A percentile compares a stretch with the other conserved stretches of the same genome.
Evolutionary conservation across 2,797 vertebrate species (phyloP).

Genomic region (Pristis pectinata): DNA sequence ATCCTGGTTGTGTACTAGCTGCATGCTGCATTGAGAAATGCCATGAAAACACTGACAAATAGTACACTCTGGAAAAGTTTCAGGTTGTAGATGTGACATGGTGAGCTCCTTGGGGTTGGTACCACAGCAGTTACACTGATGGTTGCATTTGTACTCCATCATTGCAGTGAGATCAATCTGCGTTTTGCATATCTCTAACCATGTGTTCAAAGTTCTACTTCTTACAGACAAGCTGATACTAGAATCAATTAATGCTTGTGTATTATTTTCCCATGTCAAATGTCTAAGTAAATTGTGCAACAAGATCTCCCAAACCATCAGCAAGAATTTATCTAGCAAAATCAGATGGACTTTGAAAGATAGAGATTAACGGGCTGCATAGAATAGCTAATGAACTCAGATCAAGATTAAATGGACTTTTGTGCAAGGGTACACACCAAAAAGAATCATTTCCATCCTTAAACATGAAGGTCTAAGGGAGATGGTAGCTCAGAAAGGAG

Average conservation of each 20-base stretch:
- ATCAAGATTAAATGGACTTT: slow-evolving; percentile 20
- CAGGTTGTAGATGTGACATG: background rate
- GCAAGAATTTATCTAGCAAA: background rate
- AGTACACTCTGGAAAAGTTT: background rate
- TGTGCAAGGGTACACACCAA: background rate
- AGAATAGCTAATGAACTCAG: slow-evolving; percentile 18
- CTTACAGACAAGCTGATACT: background rate
- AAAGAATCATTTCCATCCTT: background rate
- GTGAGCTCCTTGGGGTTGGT: background rate
- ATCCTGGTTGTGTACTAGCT: background rate
- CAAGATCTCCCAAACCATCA: slow-evolving; percentile 1
- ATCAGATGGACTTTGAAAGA: slow-evolving; percentile 26
- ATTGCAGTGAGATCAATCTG: no score
- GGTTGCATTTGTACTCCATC: background rate
- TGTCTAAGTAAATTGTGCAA: slow-evolving; percentile 17
- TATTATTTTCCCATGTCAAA: background rate
- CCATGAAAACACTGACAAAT: background rate
- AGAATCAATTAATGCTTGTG: no score
- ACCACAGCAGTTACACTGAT: background rate
- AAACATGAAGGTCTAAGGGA: no score
- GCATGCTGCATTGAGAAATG: background rate
- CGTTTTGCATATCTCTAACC: background rate
- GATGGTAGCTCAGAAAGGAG: no score
- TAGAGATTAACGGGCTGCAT: slow-evolving; percentile 21
- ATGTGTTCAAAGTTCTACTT: background rate